Base-by-base conservation (phyloP, 2,797 vertebrate species). In the Sebastiscus albofasciatus region DNA sequence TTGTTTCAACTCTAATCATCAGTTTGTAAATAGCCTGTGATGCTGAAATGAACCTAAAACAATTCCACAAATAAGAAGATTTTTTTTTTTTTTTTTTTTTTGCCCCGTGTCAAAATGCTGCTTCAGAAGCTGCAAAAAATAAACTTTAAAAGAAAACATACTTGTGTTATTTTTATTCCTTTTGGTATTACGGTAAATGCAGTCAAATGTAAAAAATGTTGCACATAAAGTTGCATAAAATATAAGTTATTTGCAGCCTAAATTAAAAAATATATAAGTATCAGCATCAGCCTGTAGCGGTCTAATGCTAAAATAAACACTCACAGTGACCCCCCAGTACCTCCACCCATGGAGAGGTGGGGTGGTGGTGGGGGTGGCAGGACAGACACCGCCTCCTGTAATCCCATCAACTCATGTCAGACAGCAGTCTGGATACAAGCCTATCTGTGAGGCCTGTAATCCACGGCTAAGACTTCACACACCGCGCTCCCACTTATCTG, bases 381-480 rank as follows among this genome's bases (percentile, higher is more conserved):
- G 94, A 94, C 92, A 84, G 86, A 92, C 88, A 93, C 92, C 85
- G 89, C 90, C 90, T 84, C 89, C 86, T 94, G 87, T 96, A 96
- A 96, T 96, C 95, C 83, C 83, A 95, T 97, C 95, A 96, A 93
- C 90, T 95, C 94, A 90, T 94, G 94, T 95, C 93, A 95, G 94
- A 95, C 90, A 94, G 94, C 89, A 91, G 90, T 90, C 90, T 93
- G 93, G 93, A 94, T 91, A 94, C 93, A 85, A 87, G 79, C 92
- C 93, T 93, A 91, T 95, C 91, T 93, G 84, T 82, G 85, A 93
- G 92, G 92, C 93, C 93, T 95, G 94, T 95, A 96, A 96, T 96
- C 95, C 95, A 93, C 81, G 9, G 92, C 94, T 95, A 95, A 96
- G 91, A 93, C 94, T 96, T 93, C 89, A 94, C 93, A 94, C 88